Base-by-base conservation (phyloP, 2,113 vertebrate species). In the Cacatua alba region DNA sequence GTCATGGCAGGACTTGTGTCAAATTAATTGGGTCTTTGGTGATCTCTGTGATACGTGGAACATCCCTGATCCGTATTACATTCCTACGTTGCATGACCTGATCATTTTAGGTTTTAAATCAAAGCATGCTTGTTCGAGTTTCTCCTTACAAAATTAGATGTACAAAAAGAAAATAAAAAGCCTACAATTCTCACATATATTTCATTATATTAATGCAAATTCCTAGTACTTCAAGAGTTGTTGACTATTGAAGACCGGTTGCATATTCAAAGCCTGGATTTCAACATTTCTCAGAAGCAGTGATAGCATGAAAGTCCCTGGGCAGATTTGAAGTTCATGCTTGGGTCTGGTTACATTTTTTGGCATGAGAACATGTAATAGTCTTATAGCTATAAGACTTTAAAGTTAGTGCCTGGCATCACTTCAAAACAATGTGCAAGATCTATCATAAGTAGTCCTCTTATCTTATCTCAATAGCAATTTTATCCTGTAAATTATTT, bases 391-490 rank as follows among this genome's bases (percentile, higher is more conserved):
- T 82, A 31, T 79, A 83, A 96, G 83, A 83, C 95, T 94, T 95
- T 94, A 86, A 95, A 97, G 97, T 96, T 97, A 93, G 83, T 86
- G 88, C 87, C 93, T 97, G 92, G 92, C 91, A 94, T 95, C 78
- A 87, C 96, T 97, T 97, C 97, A 96, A 95, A 97, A 92, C 94
- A 96, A 90, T 48, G 13, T 96, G 83, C 85, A 88, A 92, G 95
- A 95, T 96, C 92, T 97, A 94, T 97, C 95, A 72, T 84, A 97
- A 97, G 95, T 89, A 92, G 93, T 94, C 86, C 75, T 97, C 96
- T 97, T 97, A 97, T 97, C 96, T 97, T 97, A 97, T 97, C 96
- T 97, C 82, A 63, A 94, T 97, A 95, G 93, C 94, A 93, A 91
- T 97, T 96, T 96, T 93, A 94, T 94, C 90, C 86, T 95, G 91